phyloP scores from a whole-genome alignment of 2,888 invertebrate genomes.

The Drosophila fungiperda region DNA sequence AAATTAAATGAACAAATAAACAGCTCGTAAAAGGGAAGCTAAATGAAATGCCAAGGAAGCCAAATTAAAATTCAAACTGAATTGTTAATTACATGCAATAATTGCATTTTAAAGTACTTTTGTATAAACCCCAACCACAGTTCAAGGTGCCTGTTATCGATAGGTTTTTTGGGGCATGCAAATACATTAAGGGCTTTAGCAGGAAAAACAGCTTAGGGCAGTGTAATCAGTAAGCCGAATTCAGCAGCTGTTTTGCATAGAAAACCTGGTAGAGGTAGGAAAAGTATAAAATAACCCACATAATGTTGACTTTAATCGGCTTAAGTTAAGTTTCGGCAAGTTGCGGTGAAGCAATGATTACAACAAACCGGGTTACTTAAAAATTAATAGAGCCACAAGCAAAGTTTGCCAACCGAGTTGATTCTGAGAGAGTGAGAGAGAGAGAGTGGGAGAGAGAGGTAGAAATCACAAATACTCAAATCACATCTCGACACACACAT shows the following conservation, averaged over 20 bases:
- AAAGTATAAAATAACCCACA: constrained; percentile 21
- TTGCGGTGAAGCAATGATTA: constrained; percentile 56
- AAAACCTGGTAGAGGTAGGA: constrained; percentile 11
- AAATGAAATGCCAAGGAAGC: constrained; percentile 11
- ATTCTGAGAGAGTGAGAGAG: too few species aligned
- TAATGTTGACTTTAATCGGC: constrained; percentile 58
- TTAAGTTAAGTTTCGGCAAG: constrained; percentile 47
- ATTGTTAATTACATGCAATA: constrained; percentile 41
- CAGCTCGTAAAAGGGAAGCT: constrained; percentile 22
- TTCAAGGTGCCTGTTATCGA: constrained; percentile 28
- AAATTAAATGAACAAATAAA: constrained; percentile 26
- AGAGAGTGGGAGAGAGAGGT: neutral
- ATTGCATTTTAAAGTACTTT: constrained; percentile 30
- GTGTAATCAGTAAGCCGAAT: constrained; percentile 21
- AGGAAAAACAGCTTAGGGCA: constrained; percentile 27
- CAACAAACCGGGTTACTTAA: constrained; percentile 36
- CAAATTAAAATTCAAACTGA: constrained; percentile 18
- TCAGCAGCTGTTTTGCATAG: constrained; percentile 42
- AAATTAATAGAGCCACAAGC: constrained; percentile 54
- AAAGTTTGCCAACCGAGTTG: constrained; percentile 50
- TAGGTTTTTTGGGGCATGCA: constrained; percentile 33
- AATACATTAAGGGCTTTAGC: constrained; percentile 32
- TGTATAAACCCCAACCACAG: neutral
- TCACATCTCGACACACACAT: constrained; percentile 24
- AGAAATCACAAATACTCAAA: constrained; percentile 16